Evolutionary conservation across 2,888 invertebrate species (phyloP), one percentile per base, ranked within the genome.

Genomic region (Machimus atricapillus): DNA sequence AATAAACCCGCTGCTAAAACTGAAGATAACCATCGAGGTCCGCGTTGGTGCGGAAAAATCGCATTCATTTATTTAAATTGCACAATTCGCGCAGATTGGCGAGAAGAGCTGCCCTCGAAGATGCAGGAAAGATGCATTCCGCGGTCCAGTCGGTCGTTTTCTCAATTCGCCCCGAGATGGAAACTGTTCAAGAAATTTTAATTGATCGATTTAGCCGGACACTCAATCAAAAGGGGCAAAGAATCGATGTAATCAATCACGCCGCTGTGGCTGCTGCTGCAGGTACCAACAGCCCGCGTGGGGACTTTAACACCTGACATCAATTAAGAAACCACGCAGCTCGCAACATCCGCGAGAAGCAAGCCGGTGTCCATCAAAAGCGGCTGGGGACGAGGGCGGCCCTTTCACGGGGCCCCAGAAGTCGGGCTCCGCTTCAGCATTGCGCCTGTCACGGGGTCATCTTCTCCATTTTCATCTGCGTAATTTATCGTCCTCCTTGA

Each of bases 281-380:
- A 66, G 83, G 73, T 83, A 58, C 66, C 16, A 83, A 12, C 37
- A 73, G 40, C 43, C 83, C 73, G 83, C 73, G 83, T 83, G 66
- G 52, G 37, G 83, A 83, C 83, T 83, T 40, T 83, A 83, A 83
- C 83, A 83, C 83, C 83, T 83, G 83, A 83, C 83, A 83, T 83
- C 83, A 83, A 83, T 83, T 83, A 83, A 83, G 83, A 83, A 34
- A 58, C 83, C 73, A 66, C 23, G 66, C 37, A 40, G 83, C 40
- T 83, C 83, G 23, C n/a, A 83, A 23, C 40, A 31, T 34, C n/a
- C n/a, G 66, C 8, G 66, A 40, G 40, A 27, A 66, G 23, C 83
- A 34, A n/a, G 58, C 83, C 83, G 83, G 83, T 83, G 73, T 43
- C 83, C 73, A 73, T 83, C 83, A 83, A 83, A 83, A 66, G 83